Percentiles rank a stretch among this genome's conserved stretches.
phyloP scores from a whole-genome alignment of 2,113 vertebrate genomes.

The Plotosus lineatus region DNA sequence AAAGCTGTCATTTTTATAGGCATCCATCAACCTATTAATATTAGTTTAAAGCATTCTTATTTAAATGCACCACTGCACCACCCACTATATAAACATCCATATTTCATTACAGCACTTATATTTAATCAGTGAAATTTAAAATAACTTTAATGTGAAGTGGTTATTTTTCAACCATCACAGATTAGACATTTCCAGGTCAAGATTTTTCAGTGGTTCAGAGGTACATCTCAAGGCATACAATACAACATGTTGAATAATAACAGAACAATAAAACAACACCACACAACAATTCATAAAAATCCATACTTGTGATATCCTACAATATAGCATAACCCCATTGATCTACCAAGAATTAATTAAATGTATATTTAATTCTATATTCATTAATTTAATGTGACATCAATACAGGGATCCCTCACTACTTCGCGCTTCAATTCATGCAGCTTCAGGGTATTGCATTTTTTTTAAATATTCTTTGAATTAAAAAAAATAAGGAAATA shows the following conservation, averaged over 20 bases:
- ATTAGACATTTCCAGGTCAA: not conserved
- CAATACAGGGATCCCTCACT: too few relatives aligned
- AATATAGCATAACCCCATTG: not conserved
- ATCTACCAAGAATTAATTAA: too few relatives aligned
- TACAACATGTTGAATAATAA: not conserved
- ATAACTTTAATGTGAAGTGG: not conserved
- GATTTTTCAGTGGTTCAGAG: not conserved
- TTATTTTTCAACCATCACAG: not conserved
- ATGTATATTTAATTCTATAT: too few relatives aligned
- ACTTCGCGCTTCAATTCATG: too few relatives aligned
- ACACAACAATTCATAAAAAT: not conserved
- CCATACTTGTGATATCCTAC: not conserved
- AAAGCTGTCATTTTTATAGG: not conserved
- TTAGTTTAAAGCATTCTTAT: not conserved
- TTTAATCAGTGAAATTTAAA: not conserved
- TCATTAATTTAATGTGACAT: too few relatives aligned
- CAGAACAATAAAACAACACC: not conserved
- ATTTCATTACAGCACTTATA: not conserved
- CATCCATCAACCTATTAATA: not conserved
- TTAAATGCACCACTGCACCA: not conserved
- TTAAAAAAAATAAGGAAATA: too few relatives aligned
- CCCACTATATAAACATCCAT: not conserved
- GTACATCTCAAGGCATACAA: not conserved
- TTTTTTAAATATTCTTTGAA: too few relatives aligned
- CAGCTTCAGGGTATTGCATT: too few relatives aligned